A percentile compares a stretch with the other conserved stretches of the same genome.
Conservation (phyloP, 2,113 vertebrate genomes). For the Anhinga anhinga region DNA sequence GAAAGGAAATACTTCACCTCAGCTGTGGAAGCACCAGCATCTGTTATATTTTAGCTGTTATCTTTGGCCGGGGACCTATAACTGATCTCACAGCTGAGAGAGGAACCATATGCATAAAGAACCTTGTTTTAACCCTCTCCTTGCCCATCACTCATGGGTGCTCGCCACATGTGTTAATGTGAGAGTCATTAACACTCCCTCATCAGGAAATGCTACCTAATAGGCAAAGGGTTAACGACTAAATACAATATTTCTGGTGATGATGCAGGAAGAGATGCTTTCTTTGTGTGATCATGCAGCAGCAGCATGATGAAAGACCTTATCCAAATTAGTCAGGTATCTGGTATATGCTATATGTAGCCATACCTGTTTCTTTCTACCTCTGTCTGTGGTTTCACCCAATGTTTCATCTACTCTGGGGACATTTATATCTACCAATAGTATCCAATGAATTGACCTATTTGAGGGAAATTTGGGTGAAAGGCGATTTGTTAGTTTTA, state of each 20-base stretch:
- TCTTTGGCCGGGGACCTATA: constrained; percentile 63
- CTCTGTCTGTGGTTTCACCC: not conserved
- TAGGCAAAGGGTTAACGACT: not conserved
- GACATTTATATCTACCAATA: not conserved
- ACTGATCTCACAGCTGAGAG: constrained; percentile 59
- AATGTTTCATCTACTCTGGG: not conserved
- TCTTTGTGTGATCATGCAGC: not conserved
- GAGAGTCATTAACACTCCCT: constrained; percentile 14
- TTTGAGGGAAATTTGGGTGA: not conserved
- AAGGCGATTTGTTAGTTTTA: not conserved
- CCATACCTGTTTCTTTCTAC: not conserved
- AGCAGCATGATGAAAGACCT: not conserved
- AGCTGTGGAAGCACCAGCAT: constrained; percentile 46
- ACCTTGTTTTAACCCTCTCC: constrained; percentile 53
- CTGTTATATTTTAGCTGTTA: constrained; percentile 67
- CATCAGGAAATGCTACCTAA: not conserved
- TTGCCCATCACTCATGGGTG: not conserved
- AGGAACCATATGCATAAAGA: constrained; percentile 56
- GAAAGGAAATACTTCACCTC: constrained; percentile 70
- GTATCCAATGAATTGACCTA: not conserved
- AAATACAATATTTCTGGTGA: not conserved
- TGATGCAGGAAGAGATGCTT: not conserved
- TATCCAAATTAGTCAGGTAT: not conserved
- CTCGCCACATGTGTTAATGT: constrained; percentile 18
- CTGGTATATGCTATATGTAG: not conserved